These are phyloP conservation scores for Drosophila testacea DNA, from an alignment of 2,888 invertebrate species.

Conservation along the genomic window DNA sequence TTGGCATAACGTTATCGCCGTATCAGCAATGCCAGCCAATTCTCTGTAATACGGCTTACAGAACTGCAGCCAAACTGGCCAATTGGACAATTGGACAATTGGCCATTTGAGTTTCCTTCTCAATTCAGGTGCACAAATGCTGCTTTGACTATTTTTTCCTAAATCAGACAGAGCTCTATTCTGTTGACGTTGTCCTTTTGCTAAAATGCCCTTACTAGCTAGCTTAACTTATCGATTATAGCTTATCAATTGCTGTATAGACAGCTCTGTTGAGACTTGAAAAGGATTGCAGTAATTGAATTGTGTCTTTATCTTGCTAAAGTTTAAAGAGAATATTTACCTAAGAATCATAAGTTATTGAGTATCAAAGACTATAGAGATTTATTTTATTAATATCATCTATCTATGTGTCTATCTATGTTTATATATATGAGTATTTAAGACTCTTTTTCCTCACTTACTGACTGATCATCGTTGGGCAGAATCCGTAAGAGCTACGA, in stretches of 20 bases:
- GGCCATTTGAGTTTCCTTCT: background rate
- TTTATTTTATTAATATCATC: no score
- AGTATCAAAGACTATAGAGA: no score
- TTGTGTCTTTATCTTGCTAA: no score
- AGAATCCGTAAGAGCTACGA: no score
- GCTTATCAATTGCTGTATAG: background rate
- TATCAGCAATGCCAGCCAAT: slow-evolving; percentile 15
- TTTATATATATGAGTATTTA: no score
- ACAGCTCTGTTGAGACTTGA: background rate
- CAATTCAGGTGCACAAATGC: slow-evolving; percentile 3
- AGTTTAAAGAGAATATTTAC: no score
- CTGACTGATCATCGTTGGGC: no score
- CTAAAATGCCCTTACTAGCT: background rate
- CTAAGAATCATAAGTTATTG: no score
- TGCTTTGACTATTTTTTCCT: background rate
- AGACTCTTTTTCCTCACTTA: no score
- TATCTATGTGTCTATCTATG: no score
- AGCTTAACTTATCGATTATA: background rate
- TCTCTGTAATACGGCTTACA: slow-evolving; percentile 1
- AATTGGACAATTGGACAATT: background rate
- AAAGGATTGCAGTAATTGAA: background rate
- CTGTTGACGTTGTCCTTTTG: slow-evolving; percentile 1
- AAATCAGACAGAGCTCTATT: no score
- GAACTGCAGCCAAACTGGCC: background rate
- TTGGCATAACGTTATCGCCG: slow-evolving; percentile 29